Conservation (phyloP, 2,113 vertebrate genomes). For the Epinephelus lanceolatus region DNA sequence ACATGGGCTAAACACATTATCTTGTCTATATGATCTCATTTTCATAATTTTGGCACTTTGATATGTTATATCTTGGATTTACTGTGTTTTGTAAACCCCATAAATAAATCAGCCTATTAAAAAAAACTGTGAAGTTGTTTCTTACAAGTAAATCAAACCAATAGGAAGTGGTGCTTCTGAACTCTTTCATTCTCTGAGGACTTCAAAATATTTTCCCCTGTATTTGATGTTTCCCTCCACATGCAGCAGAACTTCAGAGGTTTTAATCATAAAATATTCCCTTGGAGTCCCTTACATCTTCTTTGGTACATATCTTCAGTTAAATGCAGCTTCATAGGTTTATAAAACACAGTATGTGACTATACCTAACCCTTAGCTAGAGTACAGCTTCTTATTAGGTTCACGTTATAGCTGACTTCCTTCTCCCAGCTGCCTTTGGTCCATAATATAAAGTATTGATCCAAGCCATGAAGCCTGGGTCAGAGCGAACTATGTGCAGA, state of each 20-base stretch:
- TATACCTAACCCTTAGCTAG: background rate
- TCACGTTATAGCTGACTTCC: constrained; percentile 7
- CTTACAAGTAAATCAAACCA: constrained; percentile 3
- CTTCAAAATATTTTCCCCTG: background rate
- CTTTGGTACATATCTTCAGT: background rate
- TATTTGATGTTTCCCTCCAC: background rate
- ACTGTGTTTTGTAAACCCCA: background rate
- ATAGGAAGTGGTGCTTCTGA: background rate
- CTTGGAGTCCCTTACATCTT: background rate
- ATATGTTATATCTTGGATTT: background rate
- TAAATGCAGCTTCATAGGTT: background rate
- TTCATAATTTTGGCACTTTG: background rate
- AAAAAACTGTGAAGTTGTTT: background rate
- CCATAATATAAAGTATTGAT: constrained; percentile 10
- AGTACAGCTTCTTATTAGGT: background rate
- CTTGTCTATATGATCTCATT: background rate
- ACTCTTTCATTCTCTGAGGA: background rate
- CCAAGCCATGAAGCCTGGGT: background rate
- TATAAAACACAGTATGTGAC: background rate
- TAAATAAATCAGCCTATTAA: background rate
- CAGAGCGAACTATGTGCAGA: background rate
- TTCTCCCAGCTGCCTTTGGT: background rate
- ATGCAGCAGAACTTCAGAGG: background rate
- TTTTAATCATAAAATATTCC: background rate
- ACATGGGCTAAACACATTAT: background rate